Conservation (phyloP, 2,113 vertebrate genomes). For the Misgurnus mizolepis region DNA sequence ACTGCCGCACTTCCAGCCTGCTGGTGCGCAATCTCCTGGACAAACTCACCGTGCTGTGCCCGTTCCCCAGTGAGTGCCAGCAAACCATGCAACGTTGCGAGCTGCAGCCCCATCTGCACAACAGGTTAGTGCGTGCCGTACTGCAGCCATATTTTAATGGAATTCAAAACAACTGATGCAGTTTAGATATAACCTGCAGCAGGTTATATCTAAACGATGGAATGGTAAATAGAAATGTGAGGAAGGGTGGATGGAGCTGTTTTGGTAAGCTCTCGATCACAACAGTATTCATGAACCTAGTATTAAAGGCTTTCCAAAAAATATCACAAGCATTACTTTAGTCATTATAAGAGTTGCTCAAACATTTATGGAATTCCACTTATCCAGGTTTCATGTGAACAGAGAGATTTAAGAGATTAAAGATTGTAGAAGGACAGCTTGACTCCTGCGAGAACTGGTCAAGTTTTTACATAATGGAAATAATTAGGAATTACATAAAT, state of each 20-base stretch:
- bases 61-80: conserved; percentile 79
- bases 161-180: background rate
- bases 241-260: no score
- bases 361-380: conserved; percentile 44
- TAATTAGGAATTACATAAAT: conserved; percentile 26
- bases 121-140: conserved; percentile 76
- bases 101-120: conserved; percentile 88
- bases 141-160: background rate
- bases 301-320: background rate
- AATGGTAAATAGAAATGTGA: no score
- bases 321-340: background rate
- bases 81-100: conserved; percentile 87
- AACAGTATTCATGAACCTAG: background rate
- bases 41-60: conserved; percentile 83
- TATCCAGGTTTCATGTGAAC: conserved; percentile 35
- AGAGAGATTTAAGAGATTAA: conserved; percentile 33
- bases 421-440: conserved; percentile 30
- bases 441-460: background rate
- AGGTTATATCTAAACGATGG: no score
- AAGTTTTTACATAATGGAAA: conserved; percentile 20
- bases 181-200: no score
- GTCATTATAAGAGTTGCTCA: conserved; percentile 5
- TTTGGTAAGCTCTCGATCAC: no score
- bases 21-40: conserved; percentile 89
- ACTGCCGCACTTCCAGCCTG: conserved; percentile 86